Base-by-base conservation (phyloP, 2,113 vertebrate species). In the Heterocephalus glaber region DNA sequence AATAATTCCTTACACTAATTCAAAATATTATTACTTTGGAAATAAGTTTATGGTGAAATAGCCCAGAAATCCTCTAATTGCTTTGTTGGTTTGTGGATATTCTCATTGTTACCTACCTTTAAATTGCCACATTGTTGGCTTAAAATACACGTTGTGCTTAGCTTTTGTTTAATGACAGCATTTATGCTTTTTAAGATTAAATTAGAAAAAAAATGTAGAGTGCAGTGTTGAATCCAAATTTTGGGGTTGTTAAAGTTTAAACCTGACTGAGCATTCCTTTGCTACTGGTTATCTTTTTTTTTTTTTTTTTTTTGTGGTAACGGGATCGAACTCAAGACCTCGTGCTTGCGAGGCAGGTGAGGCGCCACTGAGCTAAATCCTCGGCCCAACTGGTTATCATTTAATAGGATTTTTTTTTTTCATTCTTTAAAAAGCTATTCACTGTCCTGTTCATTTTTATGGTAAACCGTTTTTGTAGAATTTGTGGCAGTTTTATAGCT, bases 331-430 rank as follows among this genome's bases (percentile, higher is more conserved):
- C 47, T 49, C 9, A 49, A 9, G 47, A 49, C 47, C 47, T 49
- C 9, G 47, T 6, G 5, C 9, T 49, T 49, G 47, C 9, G 47
- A 49, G 47, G 47, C 47, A 49, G 47, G 47, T 49, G 47, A 49
- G 9, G 47, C 9, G 47, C 47, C 47, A 49, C 47, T 49, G 47
- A 49, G 47, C 47, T 49, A 49, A 49, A 49, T 49, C 47, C 47
- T 9, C 47, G 47, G 47, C 47, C 47, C 47, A 49, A 49, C 47
- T 49, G 47, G 76, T 92, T 95, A 76, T 81, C 44, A 94, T 83
- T 91, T 92, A 63, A 80, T 90, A 93, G 80, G 38, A 70, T 89
- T 95, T 94, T 93, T 95, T 94, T 93, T 88, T 87, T 88, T 95
- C 70, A 61, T 49, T 86, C 33, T 83, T 26, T 58, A 44, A 72